A percentile compares a stretch with the other conserved stretches of the same genome.
Conservation (phyloP, 2,797 vertebrate genomes). For the Chaenodraco wilsoni region DNA sequence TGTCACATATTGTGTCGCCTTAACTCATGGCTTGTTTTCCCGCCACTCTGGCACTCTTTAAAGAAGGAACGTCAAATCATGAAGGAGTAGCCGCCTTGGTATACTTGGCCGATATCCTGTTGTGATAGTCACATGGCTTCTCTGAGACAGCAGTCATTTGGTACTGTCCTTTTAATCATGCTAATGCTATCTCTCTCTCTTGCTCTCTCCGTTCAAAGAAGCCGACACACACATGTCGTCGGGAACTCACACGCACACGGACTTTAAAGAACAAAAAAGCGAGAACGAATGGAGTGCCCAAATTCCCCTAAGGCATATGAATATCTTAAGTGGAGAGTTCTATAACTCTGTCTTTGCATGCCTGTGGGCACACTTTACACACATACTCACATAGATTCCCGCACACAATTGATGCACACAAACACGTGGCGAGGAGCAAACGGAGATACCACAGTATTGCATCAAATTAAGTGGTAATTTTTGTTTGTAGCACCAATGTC, state of each 20-base stretch:
- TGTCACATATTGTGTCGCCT: background rate
- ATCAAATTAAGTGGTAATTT: constrained; percentile 80
- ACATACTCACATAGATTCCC: constrained; percentile 22
- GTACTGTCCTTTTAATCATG: constrained; percentile 85
- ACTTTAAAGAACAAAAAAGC: constrained; percentile 49
- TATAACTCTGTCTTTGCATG: constrained; percentile 62
- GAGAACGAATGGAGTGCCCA: constrained; percentile 71
- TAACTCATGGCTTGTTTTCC: constrained; percentile 19
- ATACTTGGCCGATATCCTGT: constrained; percentile 70
- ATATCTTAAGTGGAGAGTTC: constrained; percentile 76
- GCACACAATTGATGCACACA: constrained; percentile 1
- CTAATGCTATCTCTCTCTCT: constrained; percentile 69
- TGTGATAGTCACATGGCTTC: constrained; percentile 69
- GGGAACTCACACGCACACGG: constrained; percentile 17
- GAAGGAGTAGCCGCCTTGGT: constrained; percentile 47
- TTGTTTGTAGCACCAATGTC: constrained; percentile 49
- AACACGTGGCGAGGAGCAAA: constrained; percentile 51
- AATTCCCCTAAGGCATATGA: constrained; percentile 71
- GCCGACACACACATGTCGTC: constrained; percentile 16
- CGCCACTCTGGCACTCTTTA: constrained; percentile 27
- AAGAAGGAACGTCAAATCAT: constrained; percentile 38
- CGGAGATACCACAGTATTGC: constrained; percentile 68
- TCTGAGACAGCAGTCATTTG: constrained; percentile 78
- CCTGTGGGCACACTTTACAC: constrained; percentile 50
- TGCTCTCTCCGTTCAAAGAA: constrained; percentile 33